Base-by-base conservation (phyloP, 2,888 invertebrate genomes). In the Odontothrips loti region DNA sequence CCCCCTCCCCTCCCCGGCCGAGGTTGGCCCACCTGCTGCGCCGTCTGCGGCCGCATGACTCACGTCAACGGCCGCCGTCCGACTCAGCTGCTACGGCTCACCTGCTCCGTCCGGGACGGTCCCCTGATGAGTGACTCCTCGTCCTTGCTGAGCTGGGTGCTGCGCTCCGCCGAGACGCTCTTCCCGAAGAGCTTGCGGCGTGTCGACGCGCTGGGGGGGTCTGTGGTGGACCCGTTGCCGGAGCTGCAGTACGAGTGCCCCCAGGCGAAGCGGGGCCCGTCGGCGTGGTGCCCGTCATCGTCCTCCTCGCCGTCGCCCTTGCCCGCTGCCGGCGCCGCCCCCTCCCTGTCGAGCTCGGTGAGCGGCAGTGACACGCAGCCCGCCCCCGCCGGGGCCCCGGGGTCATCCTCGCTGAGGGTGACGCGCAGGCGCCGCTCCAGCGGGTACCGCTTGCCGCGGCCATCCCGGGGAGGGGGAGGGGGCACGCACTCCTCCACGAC, bases 401-500 rank as follows among this genome's bases (percentile, higher is more conserved):
- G 68, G 68, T 68, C 68, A 23, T 68, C 68, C 8, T 68, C 68
- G 68, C 23, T 68, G 68, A 23, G 23, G 23, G n/a, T n/a, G 68
- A 68, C 68, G 23, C 68, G 68, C 1, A n/a, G 68, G n/a, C 68
- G 68, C 9, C 68, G 68, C 23, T 68, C 23, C 68, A 68, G 68
- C 8, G 68, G 68, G 68, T 23, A 68, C 9, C 68, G n/a, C 68
- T 23, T 68, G 68, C n/a, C 68, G 68, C 68, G 68, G 51, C 34
- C 34, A 6, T 6, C 34, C 34, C 58, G 51, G 51, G 51, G 51
- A 10, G 51, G 51, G 51, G 51, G 15, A 6, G 15, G 51, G 51
- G 51, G 51, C 63, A 2, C 68, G 68, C 58, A 58, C 58, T 68
- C 68, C 68, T 68, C 68, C 23, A 68, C 68, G n/a, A 68, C 68